A percentile compares a stretch with the other conserved stretches of the same genome.
phyloP scores from a whole-genome alignment of 1,140 invertebrate species.

The Heliconius melpomene region DNA sequence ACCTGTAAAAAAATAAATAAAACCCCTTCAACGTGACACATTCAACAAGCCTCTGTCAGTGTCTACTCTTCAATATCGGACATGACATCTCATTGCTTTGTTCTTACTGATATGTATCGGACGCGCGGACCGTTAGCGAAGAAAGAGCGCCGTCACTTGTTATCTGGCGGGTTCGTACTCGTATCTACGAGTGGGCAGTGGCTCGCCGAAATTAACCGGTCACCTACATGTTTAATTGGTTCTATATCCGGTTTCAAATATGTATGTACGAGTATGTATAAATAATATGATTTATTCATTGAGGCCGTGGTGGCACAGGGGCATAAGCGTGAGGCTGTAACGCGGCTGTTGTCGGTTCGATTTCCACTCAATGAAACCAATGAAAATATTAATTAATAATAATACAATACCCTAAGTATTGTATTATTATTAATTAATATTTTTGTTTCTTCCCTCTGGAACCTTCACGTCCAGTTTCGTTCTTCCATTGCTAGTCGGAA shows the following conservation, averaged over 20 bases:
- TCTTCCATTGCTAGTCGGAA: no score
- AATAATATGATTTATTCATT: background rate
- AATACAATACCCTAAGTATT: no score
- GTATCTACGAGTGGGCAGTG: constrained; percentile 19
- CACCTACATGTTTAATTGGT: constrained; percentile 51
- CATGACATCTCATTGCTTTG: constrained; percentile 51
- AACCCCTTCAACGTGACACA: background rate
- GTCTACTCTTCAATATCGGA: constrained; percentile 34
- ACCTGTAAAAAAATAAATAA: no score
- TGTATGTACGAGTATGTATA: background rate
- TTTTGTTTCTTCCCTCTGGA: no score
- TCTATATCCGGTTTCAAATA: constrained; percentile 35
- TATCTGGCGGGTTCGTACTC: constrained; percentile 25
- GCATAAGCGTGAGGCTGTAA: no score
- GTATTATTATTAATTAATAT: no score
- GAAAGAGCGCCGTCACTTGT: constrained; percentile 40
- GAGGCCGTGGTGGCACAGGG: no score
- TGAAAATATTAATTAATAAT: no score
- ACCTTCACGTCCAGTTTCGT: no score
- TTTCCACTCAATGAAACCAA: no score
- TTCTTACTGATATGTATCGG: constrained; percentile 49
- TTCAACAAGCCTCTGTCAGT: constrained; percentile 19
- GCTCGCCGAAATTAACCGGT: constrained; percentile 49
- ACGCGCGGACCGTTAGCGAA: constrained; percentile 42
- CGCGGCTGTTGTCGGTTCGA: no score